Evolutionary conservation across 2,797 vertebrate genomes (phyloP).

Genomic region (Myotis daubentonii): DNA sequence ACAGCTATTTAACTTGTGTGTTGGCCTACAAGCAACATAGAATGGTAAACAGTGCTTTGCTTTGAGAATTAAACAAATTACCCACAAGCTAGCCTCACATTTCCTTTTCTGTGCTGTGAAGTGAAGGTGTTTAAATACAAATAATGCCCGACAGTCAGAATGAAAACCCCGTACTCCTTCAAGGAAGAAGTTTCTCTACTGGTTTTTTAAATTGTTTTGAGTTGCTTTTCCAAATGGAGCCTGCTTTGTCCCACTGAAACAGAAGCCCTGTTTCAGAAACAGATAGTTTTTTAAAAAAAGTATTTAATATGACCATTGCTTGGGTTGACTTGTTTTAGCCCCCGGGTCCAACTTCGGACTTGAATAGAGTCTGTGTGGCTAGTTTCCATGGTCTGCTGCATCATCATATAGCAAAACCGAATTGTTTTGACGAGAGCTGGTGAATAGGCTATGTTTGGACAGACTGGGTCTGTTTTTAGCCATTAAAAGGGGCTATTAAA

Average conservation of each 20-base stretch:
- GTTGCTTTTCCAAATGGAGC: slow-evolving; percentile 70
- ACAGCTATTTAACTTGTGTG: not conserved
- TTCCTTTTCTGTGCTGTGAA: not conserved
- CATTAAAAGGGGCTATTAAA: slow-evolving; percentile 76
- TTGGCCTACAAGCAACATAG: not conserved
- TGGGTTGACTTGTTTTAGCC: slow-evolving; percentile 73
- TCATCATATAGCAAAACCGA: slow-evolving; percentile 71
- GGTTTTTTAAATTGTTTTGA: not conserved
- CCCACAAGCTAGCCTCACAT: not conserved
- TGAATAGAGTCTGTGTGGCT: slow-evolving; percentile 77
- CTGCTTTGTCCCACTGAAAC: slow-evolving; percentile 57
- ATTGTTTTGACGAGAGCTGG: slow-evolving; percentile 78
- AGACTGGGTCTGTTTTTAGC: slow-evolving; percentile 76
- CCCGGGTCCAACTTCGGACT: slow-evolving; percentile 57
- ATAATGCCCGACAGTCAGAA: not conserved
- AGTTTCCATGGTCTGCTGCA: slow-evolving; percentile 75
- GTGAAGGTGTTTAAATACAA: not conserved
- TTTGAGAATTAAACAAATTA: slow-evolving; percentile 13
- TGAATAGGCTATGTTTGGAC: slow-evolving; percentile 80
- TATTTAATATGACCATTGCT: slow-evolving; percentile 66
- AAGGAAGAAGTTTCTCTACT: not conserved
- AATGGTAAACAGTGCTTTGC: not conserved
- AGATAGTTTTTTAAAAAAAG: slow-evolving; percentile 41
- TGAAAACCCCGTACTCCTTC: slow-evolving; percentile 2
- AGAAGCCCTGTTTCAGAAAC: slow-evolving; percentile 58